Evolutionary conservation across 1,140 invertebrate genomes (phyloP), one percentile per base, ranked within the genome.

Genomic region (Drosophila asahinai): DNA sequence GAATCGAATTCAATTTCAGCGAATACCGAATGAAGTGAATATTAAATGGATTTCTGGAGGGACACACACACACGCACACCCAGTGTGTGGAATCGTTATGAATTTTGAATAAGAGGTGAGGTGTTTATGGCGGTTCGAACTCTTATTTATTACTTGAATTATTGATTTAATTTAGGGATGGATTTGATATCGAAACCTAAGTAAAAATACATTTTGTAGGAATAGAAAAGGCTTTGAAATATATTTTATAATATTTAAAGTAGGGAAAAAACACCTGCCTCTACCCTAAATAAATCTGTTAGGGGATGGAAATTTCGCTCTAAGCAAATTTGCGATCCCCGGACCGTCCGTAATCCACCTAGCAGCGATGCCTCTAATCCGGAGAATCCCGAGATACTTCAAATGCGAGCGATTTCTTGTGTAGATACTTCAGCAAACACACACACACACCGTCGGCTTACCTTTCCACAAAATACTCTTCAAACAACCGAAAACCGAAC

Each of bases 401-500:
- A 62, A 36, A 30, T 54, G 40, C 48, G 11, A 52, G 19, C 27
- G 51, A 57, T 64, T 64, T 64, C 62, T 64, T 42, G 51, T 30
- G 49, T 57, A 72, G 36, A 49, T 72, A 72, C 70, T 59, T 71
- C 40, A 71, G 38, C 27, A 40, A 68, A 67, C 33, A 45, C 15
- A 63, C 33, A 33, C 19, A 38, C 22, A 22, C 14, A 17, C 8
- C 36, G 40, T 11, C 43, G 68, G 68, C 43, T 61, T 68, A 42
- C 45, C 42, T 40, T 67, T 71, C 52, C 42, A 59, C 40, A 52
- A 77, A 59, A 67, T 30, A 71, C 68, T 52, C 55, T 61, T 60
- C 71, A 74, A 73, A 73, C 55, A 54, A 38, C 27, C 25, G 55
- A 71, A 43, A 43, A 63, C 55, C 9, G 15, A 36, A 12, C 5